Evolutionary conservation across 2,113 vertebrate species (phyloP).

Genomic region (Bungarus multicinctus): DNA sequence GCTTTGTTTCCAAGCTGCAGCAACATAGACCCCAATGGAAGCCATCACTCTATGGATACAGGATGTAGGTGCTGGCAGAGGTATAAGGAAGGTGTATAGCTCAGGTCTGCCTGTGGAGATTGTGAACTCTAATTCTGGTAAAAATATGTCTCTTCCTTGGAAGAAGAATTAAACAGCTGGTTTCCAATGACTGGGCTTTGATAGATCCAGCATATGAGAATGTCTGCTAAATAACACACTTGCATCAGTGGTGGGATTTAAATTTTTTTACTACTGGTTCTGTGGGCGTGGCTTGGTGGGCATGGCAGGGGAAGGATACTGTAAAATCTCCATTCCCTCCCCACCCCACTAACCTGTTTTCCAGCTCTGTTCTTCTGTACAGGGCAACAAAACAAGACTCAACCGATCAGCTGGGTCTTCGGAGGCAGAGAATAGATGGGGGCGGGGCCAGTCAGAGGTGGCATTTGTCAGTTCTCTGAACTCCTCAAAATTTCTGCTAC

Average conservation of each 20-base stretch:
- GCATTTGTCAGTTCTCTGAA: too few species aligned
- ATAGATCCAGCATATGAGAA: background rate
- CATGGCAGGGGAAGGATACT: too few species aligned
- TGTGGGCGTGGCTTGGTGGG: too few species aligned
- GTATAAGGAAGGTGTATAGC: background rate
- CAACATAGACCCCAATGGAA: background rate
- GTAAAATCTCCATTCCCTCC: too few species aligned
- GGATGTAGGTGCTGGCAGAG: background rate
- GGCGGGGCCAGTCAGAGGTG: too few species aligned
- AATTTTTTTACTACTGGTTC: too few species aligned
- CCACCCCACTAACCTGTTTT: too few species aligned
- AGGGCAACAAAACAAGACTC: too few species aligned
- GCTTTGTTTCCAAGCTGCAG: background rate
- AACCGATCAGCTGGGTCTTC: too few species aligned
- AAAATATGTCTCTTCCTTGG: background rate
- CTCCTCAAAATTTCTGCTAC: too few species aligned
- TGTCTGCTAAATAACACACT: background rate
- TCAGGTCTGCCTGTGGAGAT: background rate
- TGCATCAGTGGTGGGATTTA: background rate
- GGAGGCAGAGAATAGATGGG: too few species aligned
- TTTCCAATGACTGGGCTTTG: background rate
- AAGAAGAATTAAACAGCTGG: background rate
- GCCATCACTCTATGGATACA: background rate
- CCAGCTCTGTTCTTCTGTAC: too few species aligned
- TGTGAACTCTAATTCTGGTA: background rate